Base-by-base conservation (phyloP, 2,797 vertebrate species). In the Poecilia velifera region DNA sequence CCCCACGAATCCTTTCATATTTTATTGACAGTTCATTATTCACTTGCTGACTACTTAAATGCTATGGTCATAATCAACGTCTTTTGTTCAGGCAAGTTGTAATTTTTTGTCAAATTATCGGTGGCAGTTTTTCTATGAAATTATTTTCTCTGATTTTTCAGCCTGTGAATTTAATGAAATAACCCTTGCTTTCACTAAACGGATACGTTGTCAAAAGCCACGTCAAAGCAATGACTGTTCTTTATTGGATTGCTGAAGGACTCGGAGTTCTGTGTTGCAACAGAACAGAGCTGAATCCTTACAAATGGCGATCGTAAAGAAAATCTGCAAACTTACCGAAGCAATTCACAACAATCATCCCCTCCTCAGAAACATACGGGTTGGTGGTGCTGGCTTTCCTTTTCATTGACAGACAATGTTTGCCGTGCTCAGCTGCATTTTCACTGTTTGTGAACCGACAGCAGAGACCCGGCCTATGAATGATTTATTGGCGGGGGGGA, bases 371-470 rank as follows among this genome's bases (percentile, higher is more conserved):
- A 49, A 81, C 84, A 76, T 62, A 43, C 47, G 45, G 78, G 83
- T 90, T 90, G 83, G 76, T 64, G 76, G 18, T 87, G 57, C 92
- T 91, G 83, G 87, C 80, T 55, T 81, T 74, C 79, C 81, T 87
- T 71, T 87, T 82, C 85, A 71, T 79, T 89, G 88, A 87, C 85
- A 88, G 85, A 88, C 90, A 72, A 78, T 93, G 87, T 85, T 87
- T 81, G 55, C 75, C 80, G 43, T 75, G 85, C 82, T 87, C 82
- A 2, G 77, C 85, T 81, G 82, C 74, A 82, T 90, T 82, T 85
- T 76, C 85, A 64, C 39, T 76, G 70, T 83, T 90, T 82, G 80
- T 81, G 87, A 76, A 7, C 73, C 1, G 16, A 84, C 75, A 80
- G 89, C 45, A 45, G 59, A 79, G 79, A 84, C 83, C 55, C 82